Percentiles rank a stretch among this genome's conserved stretches.
Evolutionary conservation across 2,113 vertebrate genomes (phyloP).

Genomic region (Donacobius atricapilla): DNA sequence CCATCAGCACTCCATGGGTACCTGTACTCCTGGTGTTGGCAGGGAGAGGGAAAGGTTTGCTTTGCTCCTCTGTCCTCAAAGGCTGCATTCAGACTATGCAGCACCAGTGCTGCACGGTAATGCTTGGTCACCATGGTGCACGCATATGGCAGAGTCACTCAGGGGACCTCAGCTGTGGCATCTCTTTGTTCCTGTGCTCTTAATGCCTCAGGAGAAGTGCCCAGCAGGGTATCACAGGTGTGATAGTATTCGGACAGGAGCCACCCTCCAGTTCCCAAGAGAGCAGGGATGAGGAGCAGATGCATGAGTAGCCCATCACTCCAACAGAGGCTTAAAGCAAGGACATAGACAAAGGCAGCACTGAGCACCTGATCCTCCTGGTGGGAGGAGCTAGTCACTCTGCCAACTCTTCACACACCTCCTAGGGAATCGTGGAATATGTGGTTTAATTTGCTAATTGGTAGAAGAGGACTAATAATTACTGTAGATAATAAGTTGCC

Average conservation of each 20-base stretch:
- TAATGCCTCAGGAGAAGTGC: neutral
- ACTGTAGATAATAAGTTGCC: neutral
- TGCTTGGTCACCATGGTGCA: neutral
- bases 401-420: neutral
- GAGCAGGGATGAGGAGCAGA: neutral
- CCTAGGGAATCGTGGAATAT: neutral
- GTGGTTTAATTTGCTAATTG: neutral
- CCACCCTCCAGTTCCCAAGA: neutral
- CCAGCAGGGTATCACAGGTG: neutral
- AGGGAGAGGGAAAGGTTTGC: neutral
- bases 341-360: neutral
- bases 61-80: neutral
- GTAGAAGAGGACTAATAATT: neutral
- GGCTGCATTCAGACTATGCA: neutral
- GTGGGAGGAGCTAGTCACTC: neutral
- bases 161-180: neutral
- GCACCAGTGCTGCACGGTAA: neutral
- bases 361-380: neutral
- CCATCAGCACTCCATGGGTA: rapidly evolving
- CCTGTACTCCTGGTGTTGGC: neutral
- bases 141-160: neutral
- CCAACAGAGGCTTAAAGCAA: neutral
- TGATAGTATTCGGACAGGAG: neutral
- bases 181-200: neutral
- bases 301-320: neutral